These are phyloP conservation scores for Temnothorax unifasciatus DNA, from an alignment of 2,888 invertebrate species.

Conservation along the genomic window DNA sequence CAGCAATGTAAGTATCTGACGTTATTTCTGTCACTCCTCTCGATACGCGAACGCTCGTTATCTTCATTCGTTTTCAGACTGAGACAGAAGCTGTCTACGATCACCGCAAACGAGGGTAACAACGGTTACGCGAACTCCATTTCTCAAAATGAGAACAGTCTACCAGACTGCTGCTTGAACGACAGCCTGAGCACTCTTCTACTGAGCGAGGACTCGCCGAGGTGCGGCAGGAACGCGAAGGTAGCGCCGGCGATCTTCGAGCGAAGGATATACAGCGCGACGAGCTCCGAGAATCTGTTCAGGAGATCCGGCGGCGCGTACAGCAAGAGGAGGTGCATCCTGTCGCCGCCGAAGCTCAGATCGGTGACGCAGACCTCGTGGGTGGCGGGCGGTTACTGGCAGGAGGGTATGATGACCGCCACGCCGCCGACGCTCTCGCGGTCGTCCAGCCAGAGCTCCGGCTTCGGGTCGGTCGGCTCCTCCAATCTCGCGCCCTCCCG, in stretches of 20 bases:
- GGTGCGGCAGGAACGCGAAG: conserved; percentile 61
- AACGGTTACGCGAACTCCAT: conserved; percentile 2
- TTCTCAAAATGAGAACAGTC: conserved; percentile 20
- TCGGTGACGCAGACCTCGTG: conserved; percentile 88
- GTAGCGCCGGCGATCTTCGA: conserved; percentile 85
- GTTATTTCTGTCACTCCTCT: not conserved
- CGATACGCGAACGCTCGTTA: not conserved
- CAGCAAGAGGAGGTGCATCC: conserved; percentile 86
- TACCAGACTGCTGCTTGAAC: conserved; percentile 82
- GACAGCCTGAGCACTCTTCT: conserved; percentile 87
- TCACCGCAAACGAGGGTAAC: not conserved
- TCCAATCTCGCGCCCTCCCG: conserved; percentile 86
- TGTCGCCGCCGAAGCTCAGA: conserved; percentile 89
- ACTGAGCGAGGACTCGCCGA: conserved; percentile 73
- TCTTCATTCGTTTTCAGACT: conserved; percentile 9
- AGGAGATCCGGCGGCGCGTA: conserved; percentile 77
- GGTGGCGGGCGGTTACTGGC: conserved; percentile 91
- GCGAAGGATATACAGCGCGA: conserved; percentile 87
- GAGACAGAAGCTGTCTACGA: conserved; percentile 8
- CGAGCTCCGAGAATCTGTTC: conserved; percentile 87
- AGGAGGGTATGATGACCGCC: conserved; percentile 85
- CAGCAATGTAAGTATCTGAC: conserved; percentile 62
- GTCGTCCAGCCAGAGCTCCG: conserved; percentile 93
- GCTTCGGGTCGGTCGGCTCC: conserved; percentile 89
- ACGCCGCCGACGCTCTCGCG: conserved; percentile 87